phyloP scores from a whole-genome alignment of 2,113 vertebrate species.

The Oostethus manadensis region DNA sequence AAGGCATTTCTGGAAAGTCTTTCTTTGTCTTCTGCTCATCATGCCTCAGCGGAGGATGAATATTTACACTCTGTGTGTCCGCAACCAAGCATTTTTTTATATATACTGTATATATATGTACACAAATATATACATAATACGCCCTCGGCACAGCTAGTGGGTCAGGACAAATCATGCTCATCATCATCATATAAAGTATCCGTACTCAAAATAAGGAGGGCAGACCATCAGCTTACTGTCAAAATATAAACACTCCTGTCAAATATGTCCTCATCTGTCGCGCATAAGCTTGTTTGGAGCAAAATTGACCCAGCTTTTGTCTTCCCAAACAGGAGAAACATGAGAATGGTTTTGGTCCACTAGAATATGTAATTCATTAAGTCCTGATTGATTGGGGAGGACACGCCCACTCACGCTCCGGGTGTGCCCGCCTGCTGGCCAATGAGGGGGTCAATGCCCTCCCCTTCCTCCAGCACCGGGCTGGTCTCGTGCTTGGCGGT shows the following conservation, averaged over 20 bases:
- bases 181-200: background rate
- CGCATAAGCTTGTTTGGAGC: background rate
- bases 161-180: constrained; percentile 14
- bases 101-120: background rate
- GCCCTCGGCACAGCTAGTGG: constrained; percentile 28
- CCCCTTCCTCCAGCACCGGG: constrained; percentile 65
- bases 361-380: constrained; percentile 3
- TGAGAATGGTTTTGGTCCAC: constrained; percentile 44
- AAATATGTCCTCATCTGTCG: background rate
- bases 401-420: constrained; percentile 77
- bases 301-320: background rate
- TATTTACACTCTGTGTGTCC: constrained; percentile 27
- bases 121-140: constrained; percentile 1
- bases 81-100: constrained; percentile 22
- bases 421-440: constrained; percentile 83
- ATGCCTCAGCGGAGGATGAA: constrained; percentile 17
- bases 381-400: constrained; percentile 11
- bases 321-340: constrained; percentile 35
- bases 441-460: constrained; percentile 79
- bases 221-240: constrained; percentile 13
- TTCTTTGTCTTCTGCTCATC: constrained; percentile 22
- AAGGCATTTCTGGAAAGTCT: constrained; percentile 40
- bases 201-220: constrained; percentile 15
- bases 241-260: background rate
- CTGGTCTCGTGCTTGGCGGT: constrained; percentile 68